A percentile compares a stretch with the other conserved stretches of the same genome.
Evolutionary conservation across 2,888 invertebrate species (phyloP).

Genomic region (Cancer borealis): DNA sequence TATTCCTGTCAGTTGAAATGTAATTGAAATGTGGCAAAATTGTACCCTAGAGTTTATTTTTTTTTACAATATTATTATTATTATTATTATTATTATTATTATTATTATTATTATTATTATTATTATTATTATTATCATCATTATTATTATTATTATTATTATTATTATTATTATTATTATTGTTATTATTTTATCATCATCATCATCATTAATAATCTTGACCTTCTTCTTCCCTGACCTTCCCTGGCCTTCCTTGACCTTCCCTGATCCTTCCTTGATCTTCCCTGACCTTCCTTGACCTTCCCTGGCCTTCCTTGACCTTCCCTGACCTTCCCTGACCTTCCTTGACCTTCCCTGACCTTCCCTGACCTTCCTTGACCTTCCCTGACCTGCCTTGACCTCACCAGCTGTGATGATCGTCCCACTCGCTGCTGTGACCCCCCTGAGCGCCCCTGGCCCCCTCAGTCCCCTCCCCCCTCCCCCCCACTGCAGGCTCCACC

Average conservation of each 20-base stretch:
- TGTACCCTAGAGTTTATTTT: background rate
- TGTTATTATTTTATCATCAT: too few relatives aligned
- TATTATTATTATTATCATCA: too few relatives aligned
- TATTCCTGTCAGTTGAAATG: background rate
- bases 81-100: background rate
- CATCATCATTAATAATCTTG: background rate
- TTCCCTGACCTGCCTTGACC: background rate
- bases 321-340: too few relatives aligned
- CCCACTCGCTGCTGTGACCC: slow-evolving; percentile 6
- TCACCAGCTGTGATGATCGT: slow-evolving; percentile 39
- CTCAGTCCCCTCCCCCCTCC: background rate
- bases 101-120: background rate
- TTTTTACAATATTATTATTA: background rate
- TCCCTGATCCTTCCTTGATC: too few relatives aligned
- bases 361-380: background rate
- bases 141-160: too few relatives aligned
- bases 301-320: too few relatives aligned
- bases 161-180: too few relatives aligned
- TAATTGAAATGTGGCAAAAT: background rate
- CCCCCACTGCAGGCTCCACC: background rate
- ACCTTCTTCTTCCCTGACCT: background rate
- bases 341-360: too few relatives aligned
- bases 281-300: too few relatives aligned
- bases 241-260: too few relatives aligned
- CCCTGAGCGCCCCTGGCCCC: slow-evolving; percentile 42